Percentiles rank a stretch among this genome's conserved stretches.
Conservation (phyloP, 2,113 vertebrate genomes). For the Hippocampus mohnikei region DNA sequence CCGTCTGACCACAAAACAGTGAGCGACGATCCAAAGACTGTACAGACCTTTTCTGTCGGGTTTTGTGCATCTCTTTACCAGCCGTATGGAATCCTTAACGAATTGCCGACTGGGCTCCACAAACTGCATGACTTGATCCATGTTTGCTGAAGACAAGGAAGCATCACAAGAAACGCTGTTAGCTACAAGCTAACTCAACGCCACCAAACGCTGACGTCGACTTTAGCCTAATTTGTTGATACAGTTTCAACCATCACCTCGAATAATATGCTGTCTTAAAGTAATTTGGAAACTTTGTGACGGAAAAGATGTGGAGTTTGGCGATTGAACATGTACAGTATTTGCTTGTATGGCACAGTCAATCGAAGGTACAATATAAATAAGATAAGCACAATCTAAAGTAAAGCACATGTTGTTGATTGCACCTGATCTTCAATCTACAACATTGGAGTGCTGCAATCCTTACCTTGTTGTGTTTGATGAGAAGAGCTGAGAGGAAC, state of each 20-base stretch:
- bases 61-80: conserved; percentile 97
- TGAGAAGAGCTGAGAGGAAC: neutral
- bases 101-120: conserved; percentile 96
- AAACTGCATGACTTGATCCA: conserved; percentile 98
- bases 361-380: neutral
- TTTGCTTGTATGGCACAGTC: neutral
- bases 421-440: neutral
- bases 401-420: too few relatives aligned
- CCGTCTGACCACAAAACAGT: too few relatives aligned
- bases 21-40: neutral
- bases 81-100: conserved; percentile 96
- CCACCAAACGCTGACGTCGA: neutral
- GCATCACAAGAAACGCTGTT: neutral
- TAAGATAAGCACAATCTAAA: neutral
- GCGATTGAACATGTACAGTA: neutral
- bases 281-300: neutral
- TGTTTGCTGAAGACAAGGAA: conserved; percentile 40
- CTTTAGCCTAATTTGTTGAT: neutral
- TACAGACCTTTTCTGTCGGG: conserved; percentile 95
- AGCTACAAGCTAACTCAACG: neutral
- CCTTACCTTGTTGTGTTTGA: conserved; percentile 4
- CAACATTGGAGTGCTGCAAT: fast-evolving
- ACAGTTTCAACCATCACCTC: too few relatives aligned
- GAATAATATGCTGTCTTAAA: neutral
- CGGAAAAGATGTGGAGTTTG: neutral